phyloP scores from a whole-genome alignment of 2,888 invertebrate species.

The Drosophila infuscata region DNA sequence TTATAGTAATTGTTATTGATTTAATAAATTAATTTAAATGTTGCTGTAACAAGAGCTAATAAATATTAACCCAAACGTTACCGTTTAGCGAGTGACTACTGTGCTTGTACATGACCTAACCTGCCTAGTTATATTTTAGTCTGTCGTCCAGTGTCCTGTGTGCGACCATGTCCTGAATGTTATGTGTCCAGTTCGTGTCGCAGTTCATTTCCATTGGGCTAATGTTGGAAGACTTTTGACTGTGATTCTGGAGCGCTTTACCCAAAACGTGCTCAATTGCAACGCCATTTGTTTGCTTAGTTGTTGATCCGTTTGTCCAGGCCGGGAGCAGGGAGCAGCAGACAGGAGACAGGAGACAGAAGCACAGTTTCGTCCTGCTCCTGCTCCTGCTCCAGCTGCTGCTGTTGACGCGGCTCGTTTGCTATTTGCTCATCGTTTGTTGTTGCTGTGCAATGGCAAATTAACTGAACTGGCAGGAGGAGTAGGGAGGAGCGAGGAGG shows the following conservation, averaged over 20 bases:
- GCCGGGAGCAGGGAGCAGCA: conserved; percentile 1
- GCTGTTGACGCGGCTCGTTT: conserved; percentile 58
- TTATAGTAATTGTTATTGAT: neutral
- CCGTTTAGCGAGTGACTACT: neutral
- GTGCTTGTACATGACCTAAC: conserved; percentile 28
- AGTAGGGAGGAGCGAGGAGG: too few relatives aligned
- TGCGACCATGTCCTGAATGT: conserved; percentile 12
- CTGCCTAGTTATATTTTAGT: conserved; percentile 5
- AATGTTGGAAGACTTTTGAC: conserved; percentile 49
- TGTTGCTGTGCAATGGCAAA: conserved; percentile 69
- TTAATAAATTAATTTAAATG: neutral
- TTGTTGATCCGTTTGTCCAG: conserved; percentile 67
- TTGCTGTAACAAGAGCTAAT: neutral
- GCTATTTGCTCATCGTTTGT: conserved; percentile 75
- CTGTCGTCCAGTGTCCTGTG: conserved; percentile 3
- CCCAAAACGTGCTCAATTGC: conserved; percentile 82
- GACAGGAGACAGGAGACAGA: neutral
- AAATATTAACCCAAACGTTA: neutral
- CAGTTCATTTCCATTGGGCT: conserved; percentile 76
- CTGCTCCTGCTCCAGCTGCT: conserved; percentile 1
- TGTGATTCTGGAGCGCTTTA: conserved; percentile 57
- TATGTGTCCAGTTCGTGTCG: conserved; percentile 46
- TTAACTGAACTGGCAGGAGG: conserved; percentile 63
- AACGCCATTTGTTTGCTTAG: conserved; percentile 81
- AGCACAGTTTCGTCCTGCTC: conserved; percentile 22